Conservation (phyloP, 1,140 invertebrate genomes). For the Hycleus cichorii region DNA sequence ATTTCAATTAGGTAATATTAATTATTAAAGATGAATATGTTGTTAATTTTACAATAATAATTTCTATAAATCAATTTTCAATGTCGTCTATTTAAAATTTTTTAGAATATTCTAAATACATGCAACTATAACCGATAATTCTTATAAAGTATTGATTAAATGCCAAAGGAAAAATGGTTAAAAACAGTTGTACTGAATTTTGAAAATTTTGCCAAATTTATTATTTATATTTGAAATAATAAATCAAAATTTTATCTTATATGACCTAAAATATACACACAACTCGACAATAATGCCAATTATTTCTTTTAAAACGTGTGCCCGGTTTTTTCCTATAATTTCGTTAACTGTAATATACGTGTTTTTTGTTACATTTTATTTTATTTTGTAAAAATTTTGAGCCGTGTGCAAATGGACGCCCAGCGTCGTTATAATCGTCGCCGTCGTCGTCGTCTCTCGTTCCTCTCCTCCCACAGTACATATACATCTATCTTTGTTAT, state of each 20-base stretch:
- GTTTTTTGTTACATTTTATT: not conserved
- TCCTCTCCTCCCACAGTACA: not conserved
- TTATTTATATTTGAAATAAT: not conserved
- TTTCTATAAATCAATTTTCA: no score
- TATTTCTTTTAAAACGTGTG: no score
- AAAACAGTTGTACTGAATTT: not conserved
- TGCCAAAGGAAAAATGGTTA: not conserved
- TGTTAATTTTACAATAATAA: no score
- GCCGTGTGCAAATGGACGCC: slow-evolving; percentile 22
- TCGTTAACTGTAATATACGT: not conserved
- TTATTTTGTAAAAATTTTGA: slow-evolving; percentile 8
- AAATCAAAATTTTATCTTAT: no score
- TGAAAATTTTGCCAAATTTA: no score
- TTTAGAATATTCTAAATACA: no score
- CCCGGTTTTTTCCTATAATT: not conserved
- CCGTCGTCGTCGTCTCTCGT: not conserved
- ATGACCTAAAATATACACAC: no score
- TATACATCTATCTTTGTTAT: not conserved
- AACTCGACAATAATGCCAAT: no score
- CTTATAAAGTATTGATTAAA: not conserved
- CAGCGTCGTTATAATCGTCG: slow-evolving; percentile 12
- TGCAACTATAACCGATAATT: no score
- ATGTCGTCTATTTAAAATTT: no score
- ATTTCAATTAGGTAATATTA: no score
- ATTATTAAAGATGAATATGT: no score